phyloP scores from a whole-genome alignment of 1,140 invertebrate genomes.

The Cardiocondyla obscurior region DNA sequence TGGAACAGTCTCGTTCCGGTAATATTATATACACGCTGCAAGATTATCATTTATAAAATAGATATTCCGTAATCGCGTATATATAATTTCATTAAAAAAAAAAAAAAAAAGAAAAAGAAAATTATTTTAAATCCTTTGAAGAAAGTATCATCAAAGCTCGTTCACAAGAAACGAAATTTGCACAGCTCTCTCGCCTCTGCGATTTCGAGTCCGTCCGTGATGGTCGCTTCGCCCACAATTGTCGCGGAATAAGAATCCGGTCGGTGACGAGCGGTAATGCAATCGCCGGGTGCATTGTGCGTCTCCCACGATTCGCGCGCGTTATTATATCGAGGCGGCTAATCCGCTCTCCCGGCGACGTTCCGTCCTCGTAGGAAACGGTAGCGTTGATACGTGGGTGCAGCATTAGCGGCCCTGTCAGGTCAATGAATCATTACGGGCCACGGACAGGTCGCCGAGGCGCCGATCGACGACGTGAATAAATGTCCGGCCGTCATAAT shows the following conservation, averaged over 20 bases:
- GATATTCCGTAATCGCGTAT: no score
- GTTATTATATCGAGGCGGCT: constrained; percentile 27
- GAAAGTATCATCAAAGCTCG: background rate
- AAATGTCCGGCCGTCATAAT: constrained; percentile 73
- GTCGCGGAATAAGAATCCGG: constrained; percentile 34
- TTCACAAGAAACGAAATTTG: background rate
- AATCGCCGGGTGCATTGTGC: constrained; percentile 46
- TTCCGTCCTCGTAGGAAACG: constrained; percentile 62
- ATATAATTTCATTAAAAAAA: no score
- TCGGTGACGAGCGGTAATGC: constrained; percentile 24
- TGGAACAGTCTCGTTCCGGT: background rate
- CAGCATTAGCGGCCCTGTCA: constrained; percentile 67
- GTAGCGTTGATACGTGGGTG: constrained; percentile 70
- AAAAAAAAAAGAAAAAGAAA: no score
- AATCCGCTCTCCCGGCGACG: constrained; percentile 21
- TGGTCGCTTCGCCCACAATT: constrained; percentile 30
- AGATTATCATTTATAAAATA: constrained; percentile 14
- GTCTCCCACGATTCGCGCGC: constrained; percentile 44
- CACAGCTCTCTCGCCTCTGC: background rate
- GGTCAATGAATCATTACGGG: constrained; percentile 75
- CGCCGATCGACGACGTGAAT: constrained; percentile 73
- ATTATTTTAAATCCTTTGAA: background rate
- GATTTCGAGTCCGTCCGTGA: background rate
- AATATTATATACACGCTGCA: background rate
- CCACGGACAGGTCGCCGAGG: constrained; percentile 66